A percentile compares a stretch with the other conserved stretches of the same genome.
phyloP scores from a whole-genome alignment of 2,888 invertebrate species.

The Neuroscelio doddi region DNA sequence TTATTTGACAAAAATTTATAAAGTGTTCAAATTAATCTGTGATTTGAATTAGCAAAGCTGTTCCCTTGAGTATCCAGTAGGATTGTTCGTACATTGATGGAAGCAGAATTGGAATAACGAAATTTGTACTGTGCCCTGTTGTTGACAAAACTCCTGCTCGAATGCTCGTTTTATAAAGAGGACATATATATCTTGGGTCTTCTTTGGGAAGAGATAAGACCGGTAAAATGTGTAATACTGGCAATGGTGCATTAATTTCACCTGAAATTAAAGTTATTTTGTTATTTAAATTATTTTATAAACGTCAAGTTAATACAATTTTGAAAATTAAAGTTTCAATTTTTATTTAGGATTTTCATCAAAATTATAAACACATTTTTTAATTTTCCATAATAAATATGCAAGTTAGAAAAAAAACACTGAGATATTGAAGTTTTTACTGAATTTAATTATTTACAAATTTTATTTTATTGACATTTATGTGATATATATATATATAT shows the following conservation, averaged over 20 bases:
- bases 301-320: too few relatives aligned
- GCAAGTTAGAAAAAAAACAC: too few relatives aligned
- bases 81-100: conserved; percentile 78
- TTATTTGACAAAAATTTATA: too few relatives aligned
- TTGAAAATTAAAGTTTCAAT: too few relatives aligned
- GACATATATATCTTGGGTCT: conserved; percentile 81
- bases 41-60: conserved; percentile 88
- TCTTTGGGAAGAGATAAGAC: conserved; percentile 76
- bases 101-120: conserved; percentile 85
- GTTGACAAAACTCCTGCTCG: conserved; percentile 91
- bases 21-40: too few relatives aligned
- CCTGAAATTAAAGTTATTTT: conserved; percentile 71
- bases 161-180: conserved; percentile 91
- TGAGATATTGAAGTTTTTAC: too few relatives aligned
- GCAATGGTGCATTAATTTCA: conserved; percentile 83
- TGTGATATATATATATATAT: too few relatives aligned
- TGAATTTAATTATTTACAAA: too few relatives aligned
- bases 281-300: not conserved
- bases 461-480: too few relatives aligned
- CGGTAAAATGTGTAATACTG: conserved; percentile 80
- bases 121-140: conserved; percentile 95
- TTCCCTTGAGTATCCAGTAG: conserved; percentile 92
- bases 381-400: too few relatives aligned
- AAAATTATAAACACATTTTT: conserved; percentile 53
- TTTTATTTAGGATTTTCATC: too few relatives aligned